Evolutionary conservation across 2,888 invertebrate genomes (phyloP).

Genomic region (Eristalis tenax): DNA sequence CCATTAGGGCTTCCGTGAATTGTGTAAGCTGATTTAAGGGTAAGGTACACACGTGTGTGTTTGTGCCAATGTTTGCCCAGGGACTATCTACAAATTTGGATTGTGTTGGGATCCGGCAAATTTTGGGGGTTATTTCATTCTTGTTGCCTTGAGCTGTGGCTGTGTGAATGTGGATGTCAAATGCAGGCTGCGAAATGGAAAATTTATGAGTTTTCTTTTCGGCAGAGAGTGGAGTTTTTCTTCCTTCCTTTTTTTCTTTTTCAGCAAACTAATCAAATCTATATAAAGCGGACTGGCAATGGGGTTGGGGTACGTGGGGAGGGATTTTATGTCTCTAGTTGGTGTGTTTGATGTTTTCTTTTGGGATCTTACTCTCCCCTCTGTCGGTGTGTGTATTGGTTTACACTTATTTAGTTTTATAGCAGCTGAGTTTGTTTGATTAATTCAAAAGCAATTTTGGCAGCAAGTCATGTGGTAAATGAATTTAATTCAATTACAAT

Average conservation of each 20-base stretch:
- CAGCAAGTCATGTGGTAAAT: conserved; percentile 61
- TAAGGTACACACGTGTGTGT: conserved; percentile 19
- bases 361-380: conserved; percentile 22
- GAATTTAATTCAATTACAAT: conserved; percentile 63
- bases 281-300: conserved; percentile 48
- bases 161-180: conserved; percentile 61
- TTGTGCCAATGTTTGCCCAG: conserved; percentile 16
- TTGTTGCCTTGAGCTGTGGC: conserved; percentile 3
- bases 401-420: conserved; percentile 54
- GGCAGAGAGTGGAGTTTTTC: conserved; percentile 26
- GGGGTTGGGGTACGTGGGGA: conserved; percentile 27
- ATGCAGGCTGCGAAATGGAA: conserved; percentile 64
- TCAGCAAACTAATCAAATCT: conserved; percentile 69
- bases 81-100: conserved; percentile 30
- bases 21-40: conserved; percentile 30
- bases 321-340: conserved; percentile 61
- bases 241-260: conserved; percentile 23
- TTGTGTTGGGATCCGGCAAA: conserved; percentile 19
- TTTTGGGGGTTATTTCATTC: conserved; percentile 2
- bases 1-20: conserved; percentile 24
- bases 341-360: conserved; percentile 38
- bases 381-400: neutral
- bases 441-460: conserved; percentile 70
- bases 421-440: conserved; percentile 68
- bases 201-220: conserved; percentile 68